These are phyloP conservation scores for Epizoanthus scotinus DNA, from an alignment of 92 coral and sea anemone species.

Conservation along the genomic window DNA sequence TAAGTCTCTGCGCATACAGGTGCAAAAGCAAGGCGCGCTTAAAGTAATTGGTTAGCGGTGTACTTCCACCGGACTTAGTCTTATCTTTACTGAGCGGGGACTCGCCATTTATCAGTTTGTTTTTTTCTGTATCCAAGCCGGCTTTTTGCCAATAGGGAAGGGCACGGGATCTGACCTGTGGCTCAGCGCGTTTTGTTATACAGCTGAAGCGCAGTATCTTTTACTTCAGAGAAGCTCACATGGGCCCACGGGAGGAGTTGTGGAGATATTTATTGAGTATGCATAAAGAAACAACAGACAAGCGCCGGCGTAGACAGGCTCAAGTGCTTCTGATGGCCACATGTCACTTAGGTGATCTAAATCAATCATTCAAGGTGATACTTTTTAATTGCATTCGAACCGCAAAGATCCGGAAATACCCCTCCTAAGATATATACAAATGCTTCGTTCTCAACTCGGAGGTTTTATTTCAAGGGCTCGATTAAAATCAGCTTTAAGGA, in stretches of 20 bases:
- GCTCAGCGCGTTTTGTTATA: not conserved
- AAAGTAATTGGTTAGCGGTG: conserved; percentile 7
- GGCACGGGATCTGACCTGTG: conserved; percentile 9
- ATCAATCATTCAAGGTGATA: conserved; percentile 39
- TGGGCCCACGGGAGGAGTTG: conserved; percentile 12
- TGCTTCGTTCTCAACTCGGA: conserved; percentile 1
- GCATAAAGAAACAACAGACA: conserved; percentile 8
- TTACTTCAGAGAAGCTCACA: not conserved
- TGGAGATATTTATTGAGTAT: conserved; percentile 3
- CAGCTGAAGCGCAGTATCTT: conserved; percentile 6
- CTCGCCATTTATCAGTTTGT: not conserved
- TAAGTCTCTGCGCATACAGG: conserved; percentile 3
- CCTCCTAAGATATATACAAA: conserved; percentile 20
- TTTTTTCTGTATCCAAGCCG: conserved; percentile 20
- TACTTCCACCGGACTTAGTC: conserved; percentile 7
- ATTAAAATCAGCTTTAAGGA: conserved; percentile 26
- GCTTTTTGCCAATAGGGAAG: not conserved
- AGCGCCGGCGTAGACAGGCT: conserved; percentile 24
- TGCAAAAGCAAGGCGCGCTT: not conserved
- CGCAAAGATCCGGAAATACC: conserved; percentile 29
- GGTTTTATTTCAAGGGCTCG: conserved; percentile 17
- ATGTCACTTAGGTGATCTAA: conserved; percentile 50
- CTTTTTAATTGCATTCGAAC: conserved; percentile 46
- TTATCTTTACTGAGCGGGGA: conserved; percentile 20
- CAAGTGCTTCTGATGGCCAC: conserved; percentile 47